Percentiles rank a stretch among this genome's conserved stretches.
Evolutionary conservation across 2,113 vertebrate genomes (phyloP).

Genomic region (Nipponia nippon): DNA sequence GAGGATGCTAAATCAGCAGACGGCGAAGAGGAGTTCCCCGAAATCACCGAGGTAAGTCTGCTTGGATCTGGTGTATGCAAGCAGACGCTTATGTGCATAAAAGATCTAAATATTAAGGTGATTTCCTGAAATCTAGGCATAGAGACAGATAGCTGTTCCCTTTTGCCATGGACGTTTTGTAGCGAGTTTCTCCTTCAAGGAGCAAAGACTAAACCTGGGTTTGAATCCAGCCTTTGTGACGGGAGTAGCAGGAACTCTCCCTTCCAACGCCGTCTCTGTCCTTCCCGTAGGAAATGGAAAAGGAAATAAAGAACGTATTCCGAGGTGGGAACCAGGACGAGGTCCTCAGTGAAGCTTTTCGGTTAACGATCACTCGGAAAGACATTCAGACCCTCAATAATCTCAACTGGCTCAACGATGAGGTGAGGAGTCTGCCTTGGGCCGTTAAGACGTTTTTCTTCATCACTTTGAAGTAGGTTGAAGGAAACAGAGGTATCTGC

Average conservation of each 20-base stretch:
- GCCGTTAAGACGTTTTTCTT: fast-evolving
- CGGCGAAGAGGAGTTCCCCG: slow-evolving; percentile 86
- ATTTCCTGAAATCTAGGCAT: fast-evolving
- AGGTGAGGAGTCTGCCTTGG: slow-evolving; percentile 67
- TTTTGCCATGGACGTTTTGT: fast-evolving
- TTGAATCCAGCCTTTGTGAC: background rate
- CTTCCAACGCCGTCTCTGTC: background rate
- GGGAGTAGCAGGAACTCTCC: background rate
- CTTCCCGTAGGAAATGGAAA: slow-evolving; percentile 85
- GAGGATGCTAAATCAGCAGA: slow-evolving; percentile 25
- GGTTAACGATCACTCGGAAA: slow-evolving; percentile 92
- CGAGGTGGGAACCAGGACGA: slow-evolving; percentile 87
- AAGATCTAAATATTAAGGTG: fast-evolving
- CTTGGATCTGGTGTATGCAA: fast-evolving
- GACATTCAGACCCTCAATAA: slow-evolving; percentile 93
- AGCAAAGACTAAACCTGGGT: background rate
- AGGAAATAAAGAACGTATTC: slow-evolving; percentile 82
- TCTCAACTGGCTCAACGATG: slow-evolving; percentile 98
- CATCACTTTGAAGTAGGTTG: fast-evolving
- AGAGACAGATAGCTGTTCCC: background rate
- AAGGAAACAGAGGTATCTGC: background rate
- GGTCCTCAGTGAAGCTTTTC: slow-evolving; percentile 90
- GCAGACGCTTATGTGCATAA: fast-evolving
- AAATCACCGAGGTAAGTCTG: slow-evolving; percentile 83
- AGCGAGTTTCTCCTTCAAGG: fast-evolving